Percentiles rank a stretch among this genome's conserved stretches.
Conservation (phyloP, 2,113 vertebrate genomes). For the Acrocephalus arundinaceus region DNA sequence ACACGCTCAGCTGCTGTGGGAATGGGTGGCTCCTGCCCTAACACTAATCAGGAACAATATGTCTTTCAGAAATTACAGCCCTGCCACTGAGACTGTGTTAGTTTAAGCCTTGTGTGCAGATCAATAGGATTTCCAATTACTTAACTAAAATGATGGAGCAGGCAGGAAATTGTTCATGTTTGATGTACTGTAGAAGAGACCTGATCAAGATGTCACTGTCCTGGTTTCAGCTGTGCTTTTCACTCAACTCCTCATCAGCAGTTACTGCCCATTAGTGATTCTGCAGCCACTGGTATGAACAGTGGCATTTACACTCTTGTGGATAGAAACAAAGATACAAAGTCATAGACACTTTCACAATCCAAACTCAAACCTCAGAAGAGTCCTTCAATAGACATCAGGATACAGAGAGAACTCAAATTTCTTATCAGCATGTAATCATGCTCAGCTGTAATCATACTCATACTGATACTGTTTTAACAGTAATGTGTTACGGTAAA, state of each 20-base stretch:
- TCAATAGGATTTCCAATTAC: constrained; percentile 30
- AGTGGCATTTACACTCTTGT: neutral
- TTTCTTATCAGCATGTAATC: constrained; percentile 16
- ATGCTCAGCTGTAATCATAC: neutral
- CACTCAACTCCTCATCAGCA: neutral
- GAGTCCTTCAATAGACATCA: constrained; percentile 4
- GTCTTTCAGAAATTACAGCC: neutral
- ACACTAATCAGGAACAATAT: neutral
- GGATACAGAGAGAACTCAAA: neutral
- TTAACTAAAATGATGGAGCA: constrained; percentile 16
- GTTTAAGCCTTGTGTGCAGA: neutral
- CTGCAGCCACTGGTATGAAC: constrained; percentile 6
- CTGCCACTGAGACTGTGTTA: neutral
- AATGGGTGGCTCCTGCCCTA: neutral
- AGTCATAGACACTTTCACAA: neutral
- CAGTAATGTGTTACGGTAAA: neutral
- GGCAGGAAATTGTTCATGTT: constrained; percentile 27
- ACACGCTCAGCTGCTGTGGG: neutral
- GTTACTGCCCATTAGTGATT: constrained; percentile 8
- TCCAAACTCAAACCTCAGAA: neutral
- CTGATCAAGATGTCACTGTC: neutral
- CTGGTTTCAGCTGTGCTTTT: constrained; percentile 1
- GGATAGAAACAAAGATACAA: neutral
- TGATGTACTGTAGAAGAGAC: constrained; percentile 20
- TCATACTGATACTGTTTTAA: neutral